phyloP scores from a whole-genome alignment of 2,888 invertebrate genomes.

The Sinotaia quadrata region DNA sequence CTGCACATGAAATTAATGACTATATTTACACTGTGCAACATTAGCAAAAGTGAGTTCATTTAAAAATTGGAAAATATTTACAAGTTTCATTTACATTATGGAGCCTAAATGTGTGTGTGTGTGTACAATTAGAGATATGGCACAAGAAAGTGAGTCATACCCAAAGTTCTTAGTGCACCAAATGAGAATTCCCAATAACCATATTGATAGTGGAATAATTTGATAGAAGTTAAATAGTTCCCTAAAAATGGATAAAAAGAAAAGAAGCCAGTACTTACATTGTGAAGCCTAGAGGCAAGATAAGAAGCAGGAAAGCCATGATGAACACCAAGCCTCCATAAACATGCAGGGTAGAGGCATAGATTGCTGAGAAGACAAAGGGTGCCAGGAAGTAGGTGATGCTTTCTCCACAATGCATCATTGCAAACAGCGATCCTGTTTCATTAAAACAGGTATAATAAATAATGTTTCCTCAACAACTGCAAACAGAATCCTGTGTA shows the following conservation, averaged over 20 bases:
- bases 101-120: no score
- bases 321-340: conserved; percentile 68
- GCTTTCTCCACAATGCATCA: conserved; percentile 70
- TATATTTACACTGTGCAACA: no score
- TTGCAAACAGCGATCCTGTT: conserved; percentile 69
- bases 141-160: no score
- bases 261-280: conserved; percentile 64
- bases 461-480: no score
- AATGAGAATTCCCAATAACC: background rate
- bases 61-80: no score
- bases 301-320: conserved; percentile 63
- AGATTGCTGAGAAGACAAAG: conserved; percentile 66
- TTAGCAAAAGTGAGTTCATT: no score
- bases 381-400: conserved; percentile 69
- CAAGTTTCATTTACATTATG: no score
- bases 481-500: no score
- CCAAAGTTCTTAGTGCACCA: no score
- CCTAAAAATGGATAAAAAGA: no score
- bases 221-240: no score
- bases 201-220: background rate
- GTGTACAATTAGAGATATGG: background rate
- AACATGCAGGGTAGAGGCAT: conserved; percentile 61
- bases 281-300: conserved; percentile 60
- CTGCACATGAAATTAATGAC: no score
- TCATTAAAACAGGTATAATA: background rate